Base-by-base conservation (phyloP, 2,797 vertebrate genomes). In the Florisuga fusca region DNA sequence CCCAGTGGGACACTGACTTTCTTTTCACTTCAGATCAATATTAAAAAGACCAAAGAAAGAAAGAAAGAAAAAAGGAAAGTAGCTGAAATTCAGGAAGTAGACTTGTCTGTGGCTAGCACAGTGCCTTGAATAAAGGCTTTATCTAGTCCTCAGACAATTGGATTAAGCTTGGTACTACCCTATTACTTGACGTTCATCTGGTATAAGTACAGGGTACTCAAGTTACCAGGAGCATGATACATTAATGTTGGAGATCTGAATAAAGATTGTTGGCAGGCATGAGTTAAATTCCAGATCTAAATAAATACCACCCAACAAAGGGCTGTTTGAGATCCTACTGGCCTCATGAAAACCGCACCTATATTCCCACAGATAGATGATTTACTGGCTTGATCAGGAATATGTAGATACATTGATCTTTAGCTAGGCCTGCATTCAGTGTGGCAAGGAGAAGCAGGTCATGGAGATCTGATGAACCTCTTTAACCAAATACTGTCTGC, bases 391-490 rank as follows among this genome's bases (percentile, higher is more conserved):
- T 68, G 13, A 18, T 53, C 20, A 9, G 58, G 36, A 72, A 9
- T 51, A 27, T 7, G 3, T 58, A 54, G 55, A 12, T 29, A 18
- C 1, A 12, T 27, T 0, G 6, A 21, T 66, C 48, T 93, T 83
- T 7, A 54, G 34, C 15, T 89, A 83, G 46, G 18, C 9, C 23
- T 6, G 1, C 1, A 4, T 71, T 85, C 21, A 19, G 12, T 26
- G 36, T 23, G 36, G 23, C 41, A 67, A 29, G 63, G 20, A 85
- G 51, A 58, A 82, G 59, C n/a, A 51, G 31, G 20, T 62, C 29
- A 3, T 22, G 25, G 62, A 67, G 62, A 48, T 7, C 4, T 1
- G 2, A 22, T 54, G 22, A 36, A 50, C 0, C 0, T 55, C 25
- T 89, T 71, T 64, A 34, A 21, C 81, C 18, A 48, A 73, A 46